These are phyloP conservation scores for Polymixis lichenea DNA, from an alignment of 2,888 invertebrate genomes.

Conservation along the genomic window DNA sequence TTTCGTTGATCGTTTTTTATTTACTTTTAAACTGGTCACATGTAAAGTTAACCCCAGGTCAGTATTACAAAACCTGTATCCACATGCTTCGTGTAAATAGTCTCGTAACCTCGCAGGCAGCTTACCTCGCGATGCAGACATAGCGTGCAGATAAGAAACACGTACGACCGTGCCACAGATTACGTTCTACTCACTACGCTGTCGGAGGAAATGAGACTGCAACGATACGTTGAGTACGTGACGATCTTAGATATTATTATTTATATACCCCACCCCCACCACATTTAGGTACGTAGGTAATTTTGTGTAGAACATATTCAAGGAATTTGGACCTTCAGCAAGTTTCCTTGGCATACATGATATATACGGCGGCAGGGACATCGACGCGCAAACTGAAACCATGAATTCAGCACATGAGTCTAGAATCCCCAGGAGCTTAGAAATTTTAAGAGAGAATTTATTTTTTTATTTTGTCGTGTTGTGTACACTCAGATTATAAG, in stretches of 20 bases:
- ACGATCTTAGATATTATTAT: constrained; percentile 11
- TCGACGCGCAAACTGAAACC: too few species aligned
- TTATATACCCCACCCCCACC: not conserved
- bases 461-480: too few species aligned
- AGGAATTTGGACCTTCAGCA: not conserved
- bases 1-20: too few species aligned
- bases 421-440: too few species aligned
- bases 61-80: not conserved
- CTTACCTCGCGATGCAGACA: constrained; percentile 32
- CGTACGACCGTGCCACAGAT: constrained; percentile 42
- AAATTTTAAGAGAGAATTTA: too few species aligned
- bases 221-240: constrained; percentile 24
- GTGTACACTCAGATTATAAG: too few species aligned
- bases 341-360: too few species aligned
- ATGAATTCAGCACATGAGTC: too few species aligned
- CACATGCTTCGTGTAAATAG: constrained; percentile 7
- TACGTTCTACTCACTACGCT: constrained; percentile 1
- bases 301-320: not conserved
- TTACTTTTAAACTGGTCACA: not conserved
- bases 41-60: not conserved
- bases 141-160: constrained; percentile 46
- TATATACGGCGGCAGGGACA: too few species aligned
- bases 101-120: constrained; percentile 19
- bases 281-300: not conserved
- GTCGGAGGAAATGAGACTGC: constrained; percentile 51